Base-by-base conservation (phyloP, 2,888 invertebrate genomes). In the Amiota minor region DNA sequence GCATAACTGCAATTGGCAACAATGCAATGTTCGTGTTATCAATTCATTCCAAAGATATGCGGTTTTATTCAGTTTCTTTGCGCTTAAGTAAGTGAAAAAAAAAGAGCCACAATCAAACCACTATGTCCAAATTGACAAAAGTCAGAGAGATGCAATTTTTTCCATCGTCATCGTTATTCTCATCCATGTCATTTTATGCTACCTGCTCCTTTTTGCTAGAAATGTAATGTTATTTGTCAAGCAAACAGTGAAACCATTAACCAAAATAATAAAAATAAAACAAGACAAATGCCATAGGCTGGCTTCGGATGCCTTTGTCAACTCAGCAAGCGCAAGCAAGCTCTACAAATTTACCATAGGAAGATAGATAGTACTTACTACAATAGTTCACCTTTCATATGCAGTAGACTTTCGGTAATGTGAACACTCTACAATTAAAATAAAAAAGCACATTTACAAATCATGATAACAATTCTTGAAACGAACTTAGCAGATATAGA, bases 71-170 rank as follows among this genome's bases (percentile, higher is more conserved):
- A 81, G 2, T 76, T 85, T 87, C 85, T 86, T 80, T 81, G 82
- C 81, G 86, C 82, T 86, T 87, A 88, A 88, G 87, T 87, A 88
- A 83, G 87, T 88, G 88, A 88, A 88, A 88, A 35, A 35, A 35
- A 35, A 35, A 35, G 6, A 35, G 6, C 35, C 35, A 35, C 6
- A 35, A 35, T 8, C 35, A 35, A 88, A 88, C 88, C 88, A 88
- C 88, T 88, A 88, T 87, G 87, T 85, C 87, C 85, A 87, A 88
- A 88, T 88, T 88, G 88, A 87, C 86, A 84, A 86, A 81, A 76
- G 73, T 35, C 67, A 50, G 53, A 50, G 12, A 50, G 14, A 9
- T 12, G n/a, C 53, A 2, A 12, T 50, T 12, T 12, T 50, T 14
- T n/a, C 1, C 50, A 50, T 50, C 11, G 50, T 3, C n/a, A 50